phyloP scores from a whole-genome alignment of 30 jellyfish, hydroid and myxozoan species.

The Turritopsis rubra region DNA sequence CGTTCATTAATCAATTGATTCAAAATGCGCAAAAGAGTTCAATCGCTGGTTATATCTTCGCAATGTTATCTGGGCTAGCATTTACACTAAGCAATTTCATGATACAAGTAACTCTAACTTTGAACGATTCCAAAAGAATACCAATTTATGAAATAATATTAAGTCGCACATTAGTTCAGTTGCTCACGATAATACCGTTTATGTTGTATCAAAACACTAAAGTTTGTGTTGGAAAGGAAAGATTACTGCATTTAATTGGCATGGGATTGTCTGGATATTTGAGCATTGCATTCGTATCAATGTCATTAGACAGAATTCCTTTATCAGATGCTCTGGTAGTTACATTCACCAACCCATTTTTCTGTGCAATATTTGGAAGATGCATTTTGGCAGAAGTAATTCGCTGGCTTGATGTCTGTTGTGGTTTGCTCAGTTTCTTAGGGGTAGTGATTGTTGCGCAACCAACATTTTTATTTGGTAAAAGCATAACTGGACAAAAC shows the following conservation, averaged over 20 bases:
- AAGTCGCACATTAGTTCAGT: constrained; percentile 52
- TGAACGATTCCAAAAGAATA: constrained; percentile 1
- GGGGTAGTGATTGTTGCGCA: constrained; percentile 66
- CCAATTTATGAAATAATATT: constrained; percentile 63
- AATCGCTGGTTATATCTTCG: background rate
- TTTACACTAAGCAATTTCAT: constrained; percentile 59
- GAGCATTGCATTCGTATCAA: constrained; percentile 50
- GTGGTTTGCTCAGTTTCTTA: constrained; percentile 53
- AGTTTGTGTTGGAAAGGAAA: background rate
- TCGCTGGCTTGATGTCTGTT: constrained; percentile 35
- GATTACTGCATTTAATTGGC: background rate
- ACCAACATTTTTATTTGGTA: constrained; percentile 64
- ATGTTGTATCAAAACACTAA: constrained; percentile 11
- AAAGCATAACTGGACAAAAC: constrained; percentile 14
- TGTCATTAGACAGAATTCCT: constrained; percentile 64
- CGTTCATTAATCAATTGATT: background rate
- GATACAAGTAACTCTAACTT: constrained; percentile 42
- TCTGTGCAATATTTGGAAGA: constrained; percentile 56
- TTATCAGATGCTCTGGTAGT: constrained; percentile 64
- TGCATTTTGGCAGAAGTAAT: constrained; percentile 45
- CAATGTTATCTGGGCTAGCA: constrained; percentile 60
- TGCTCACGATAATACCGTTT: constrained; percentile 32
- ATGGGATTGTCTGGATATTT: constrained; percentile 67
- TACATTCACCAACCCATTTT: constrained; percentile 69
- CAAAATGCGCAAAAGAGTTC: background rate